Evolutionary conservation across 53 echinoderm and acorn worm species (phyloP).

Genomic region (Paracentrotus lividus): DNA sequence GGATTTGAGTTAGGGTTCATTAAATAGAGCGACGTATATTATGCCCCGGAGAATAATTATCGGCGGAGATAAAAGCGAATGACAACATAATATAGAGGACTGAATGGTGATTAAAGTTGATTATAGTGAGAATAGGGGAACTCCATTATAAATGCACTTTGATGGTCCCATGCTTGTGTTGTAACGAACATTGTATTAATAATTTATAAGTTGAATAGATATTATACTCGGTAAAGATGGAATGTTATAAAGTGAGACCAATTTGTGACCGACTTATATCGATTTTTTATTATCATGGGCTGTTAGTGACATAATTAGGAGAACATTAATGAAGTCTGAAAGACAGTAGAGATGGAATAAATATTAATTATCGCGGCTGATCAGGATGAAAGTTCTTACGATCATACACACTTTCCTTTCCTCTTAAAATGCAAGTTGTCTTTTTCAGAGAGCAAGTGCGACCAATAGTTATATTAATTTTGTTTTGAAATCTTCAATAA

Average conservation of each 20-base stretch:
- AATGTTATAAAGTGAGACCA: not conserved
- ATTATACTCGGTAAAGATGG: not conserved
- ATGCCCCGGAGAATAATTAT: constrained; percentile 6
- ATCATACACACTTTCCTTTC: too few relatives aligned
- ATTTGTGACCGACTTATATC: not conserved
- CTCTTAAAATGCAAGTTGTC: too few relatives aligned
- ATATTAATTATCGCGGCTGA: too few relatives aligned
- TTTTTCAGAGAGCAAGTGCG: too few relatives aligned
- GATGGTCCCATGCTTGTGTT: not conserved
- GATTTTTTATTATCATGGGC: too few relatives aligned
- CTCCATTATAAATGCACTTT: too few relatives aligned
- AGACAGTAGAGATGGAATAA: not conserved
- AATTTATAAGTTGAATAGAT: not conserved
- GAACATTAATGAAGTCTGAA: not conserved
- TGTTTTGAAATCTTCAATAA: too few relatives aligned
- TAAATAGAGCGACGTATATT: not conserved
- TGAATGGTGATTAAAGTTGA: constrained; percentile 24
- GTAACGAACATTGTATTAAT: not conserved
- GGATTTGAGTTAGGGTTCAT: constrained; percentile 11
- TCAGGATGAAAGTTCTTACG: too few relatives aligned
- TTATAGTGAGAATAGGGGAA: not conserved
- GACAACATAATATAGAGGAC: constrained; percentile 16
- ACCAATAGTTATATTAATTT: too few relatives aligned
- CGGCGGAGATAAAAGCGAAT: not conserved
- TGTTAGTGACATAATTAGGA: too few relatives aligned